Evolutionary conservation across 2,888 invertebrate genomes (phyloP).

Genomic region (Alloplasta piceator): DNA sequence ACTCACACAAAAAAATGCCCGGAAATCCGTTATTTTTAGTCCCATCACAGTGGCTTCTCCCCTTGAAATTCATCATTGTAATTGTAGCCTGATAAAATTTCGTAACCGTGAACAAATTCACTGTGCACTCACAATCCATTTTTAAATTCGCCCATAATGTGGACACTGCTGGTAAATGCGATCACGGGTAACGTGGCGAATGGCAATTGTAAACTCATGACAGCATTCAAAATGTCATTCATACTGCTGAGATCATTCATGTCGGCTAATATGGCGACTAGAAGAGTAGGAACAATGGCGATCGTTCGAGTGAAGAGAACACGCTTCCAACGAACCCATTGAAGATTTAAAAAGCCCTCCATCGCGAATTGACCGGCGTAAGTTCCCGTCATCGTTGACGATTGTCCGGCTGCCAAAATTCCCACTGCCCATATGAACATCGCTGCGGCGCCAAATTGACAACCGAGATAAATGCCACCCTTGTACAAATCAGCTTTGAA

Average conservation of each 20-base stretch:
- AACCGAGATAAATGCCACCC: constrained; percentile 90
- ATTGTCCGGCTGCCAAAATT: constrained; percentile 92
- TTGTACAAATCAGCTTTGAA: constrained; percentile 89
- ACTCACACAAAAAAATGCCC: too few species aligned
- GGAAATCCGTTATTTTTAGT: too few species aligned
- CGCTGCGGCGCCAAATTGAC: constrained; percentile 90
- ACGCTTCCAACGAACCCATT: constrained; percentile 94
- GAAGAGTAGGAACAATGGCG: constrained; percentile 91
- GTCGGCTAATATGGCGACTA: constrained; percentile 87
- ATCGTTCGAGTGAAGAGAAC: constrained; percentile 93
- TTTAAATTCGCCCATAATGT: constrained; percentile 93
- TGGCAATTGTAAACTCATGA: constrained; percentile 94
- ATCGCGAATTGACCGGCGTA: constrained; percentile 95
- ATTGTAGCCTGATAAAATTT: too few species aligned
- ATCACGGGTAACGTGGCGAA: constrained; percentile 94
- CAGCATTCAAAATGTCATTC: constrained; percentile 94
- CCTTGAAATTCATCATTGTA: too few species aligned
- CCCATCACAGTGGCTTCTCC: too few species aligned
- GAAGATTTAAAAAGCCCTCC: constrained; percentile 94
- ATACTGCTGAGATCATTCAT: constrained; percentile 90
- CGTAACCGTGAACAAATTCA: too few species aligned
- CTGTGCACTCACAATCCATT: constrained; percentile 88
- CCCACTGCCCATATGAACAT: constrained; percentile 95
- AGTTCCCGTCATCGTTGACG: constrained; percentile 92
- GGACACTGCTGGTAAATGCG: constrained; percentile 91